Evolutionary conservation across 2,888 invertebrate species (phyloP), one percentile per base, ranked within the genome.

Genomic region (Seira musarum): DNA sequence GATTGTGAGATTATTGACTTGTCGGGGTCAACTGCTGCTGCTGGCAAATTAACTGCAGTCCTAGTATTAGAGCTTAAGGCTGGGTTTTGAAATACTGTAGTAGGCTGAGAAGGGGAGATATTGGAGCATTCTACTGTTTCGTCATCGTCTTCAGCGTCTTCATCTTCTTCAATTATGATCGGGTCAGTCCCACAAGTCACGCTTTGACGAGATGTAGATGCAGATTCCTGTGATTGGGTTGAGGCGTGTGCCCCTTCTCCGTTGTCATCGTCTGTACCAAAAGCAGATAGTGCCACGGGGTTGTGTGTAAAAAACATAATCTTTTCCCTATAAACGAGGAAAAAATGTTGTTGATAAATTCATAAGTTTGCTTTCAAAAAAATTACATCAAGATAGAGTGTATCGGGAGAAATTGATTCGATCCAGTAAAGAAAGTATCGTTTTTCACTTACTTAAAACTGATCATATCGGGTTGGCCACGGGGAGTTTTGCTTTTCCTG

Each of bases 361-460:
- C 72, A 49, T 35, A 13, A 61, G 25, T 13, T n/a, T 21, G 64
- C 19, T 64, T 10, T 64, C 19, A 72, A 15, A 63, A 63, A 63
- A 8, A 13, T n/a, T 53, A 53, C 17, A 22, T 10, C 57, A 24
- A 22, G 46, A 6, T n/a, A n/a, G n/a, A n/a, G n/a, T n/a, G n/a
- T n/a, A n/a, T n/a, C n/a, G n/a, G n/a, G n/a, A n/a, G n/a, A n/a
- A n/a, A n/a, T n/a, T n/a, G n/a, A n/a, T n/a, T n/a, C n/a, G n/a
- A n/a, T n/a, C n/a, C n/a, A n/a, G n/a, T n/a, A n/a, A n/a, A n/a
- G n/a, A n/a, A n/a, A 57, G 21, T 24, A 30, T 8, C 8, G 30
- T n/a, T n/a, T n/a, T n/a, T n/a, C n/a, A 92, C 94, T 92, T 89
- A 96, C 96, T 95, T 96, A 90, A 97, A 97, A 66, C 96, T 96